Evolutionary conservation across 2,888 invertebrate genomes (phyloP), one percentile per base, ranked within the genome.

Genomic region (Lissonota sp.): DNA sequence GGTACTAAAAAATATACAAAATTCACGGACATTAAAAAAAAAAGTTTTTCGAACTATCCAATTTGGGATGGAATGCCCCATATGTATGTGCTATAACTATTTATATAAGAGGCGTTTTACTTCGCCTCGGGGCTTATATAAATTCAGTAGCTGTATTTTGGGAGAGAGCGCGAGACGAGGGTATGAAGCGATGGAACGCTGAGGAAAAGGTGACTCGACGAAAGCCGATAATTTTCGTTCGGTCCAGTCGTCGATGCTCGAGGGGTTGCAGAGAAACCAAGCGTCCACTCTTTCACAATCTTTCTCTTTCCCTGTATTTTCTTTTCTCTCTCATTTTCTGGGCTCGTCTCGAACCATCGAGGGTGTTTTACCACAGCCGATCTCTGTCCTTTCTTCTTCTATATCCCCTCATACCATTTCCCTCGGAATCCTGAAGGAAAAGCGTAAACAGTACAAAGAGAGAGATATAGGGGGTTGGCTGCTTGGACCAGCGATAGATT

Each of bases 401-500:
- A n/a, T n/a, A 58, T 49, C 57, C 49, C 69, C 51, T 67, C 42
- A 16, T 26, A 6, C 37, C 26, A 40, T 42, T 58, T 53, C 42
- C 16, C 10, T 46, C 37, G 49, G 37, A 26, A 57, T 57, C 55
- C 70, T 69, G 26, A 75, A n/a, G 73, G 37, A 81, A 83, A 83
- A 83, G 85, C 86, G 86, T 87, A 88, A 89, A 88, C 88, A 87
- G 74, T 70, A 60, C 14, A 55, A 49, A 5, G 49, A 46, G 63
- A 62, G 55, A 49, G 26, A 26, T 26, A 26, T 26, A 26, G 26
- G 26, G 26, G 26, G 26, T 26, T 37, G 67, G 58, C 74, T 51
- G 73, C 75, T 73, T 63, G 83, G 77, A 75, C 80, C 58, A 80
- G 86, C 86, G 86, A 90, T 87, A 89, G 91, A 91, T 91, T 85